phyloP scores from a whole-genome alignment of 2,888 invertebrate species.

The Cephus sareptanus region DNA sequence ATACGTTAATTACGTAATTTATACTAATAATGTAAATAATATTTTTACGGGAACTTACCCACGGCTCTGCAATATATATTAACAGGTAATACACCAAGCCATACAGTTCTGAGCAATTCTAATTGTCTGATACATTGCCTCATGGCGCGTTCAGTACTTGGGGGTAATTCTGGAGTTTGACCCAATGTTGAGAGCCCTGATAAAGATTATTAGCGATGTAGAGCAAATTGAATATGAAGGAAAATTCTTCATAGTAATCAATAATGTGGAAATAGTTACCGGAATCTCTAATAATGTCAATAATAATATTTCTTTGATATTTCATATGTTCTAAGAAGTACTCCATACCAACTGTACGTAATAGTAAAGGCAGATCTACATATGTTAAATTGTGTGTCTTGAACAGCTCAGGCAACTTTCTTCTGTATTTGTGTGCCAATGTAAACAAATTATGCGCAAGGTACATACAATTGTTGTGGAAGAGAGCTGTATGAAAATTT shows the following conservation, averaged over 20 bases:
- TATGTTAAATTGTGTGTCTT: conserved; percentile 74
- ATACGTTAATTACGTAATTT: conserved; percentile 18
- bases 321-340: conserved; percentile 80
- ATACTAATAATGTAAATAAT: conserved; percentile 48
- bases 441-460: conserved; percentile 79
- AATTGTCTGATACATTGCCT: conserved; percentile 87
- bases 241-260: background rate
- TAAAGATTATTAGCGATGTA: conserved; percentile 39
- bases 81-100: conserved; percentile 85
- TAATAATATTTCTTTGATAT: conserved; percentile 80
- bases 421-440: conserved; percentile 76
- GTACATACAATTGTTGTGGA: conserved; percentile 93
- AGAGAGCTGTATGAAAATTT: conserved; percentile 72
- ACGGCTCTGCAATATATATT: conserved; percentile 81
- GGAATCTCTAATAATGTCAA: conserved; percentile 80
- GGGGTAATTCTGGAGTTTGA: conserved; percentile 71
- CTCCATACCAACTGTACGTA: conserved; percentile 77
- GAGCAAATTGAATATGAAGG: conserved; percentile 42
- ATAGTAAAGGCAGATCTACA: conserved; percentile 74
- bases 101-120: conserved; percentile 85
- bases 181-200: conserved; percentile 66
- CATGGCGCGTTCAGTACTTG: conserved; percentile 77
- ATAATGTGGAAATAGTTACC: conserved; percentile 67
- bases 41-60: conserved; percentile 62
- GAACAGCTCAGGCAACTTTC: conserved; percentile 70